These are phyloP conservation scores for Neria commutata DNA, from an alignment of 2,888 invertebrate species.

Conservation along the genomic window DNA sequence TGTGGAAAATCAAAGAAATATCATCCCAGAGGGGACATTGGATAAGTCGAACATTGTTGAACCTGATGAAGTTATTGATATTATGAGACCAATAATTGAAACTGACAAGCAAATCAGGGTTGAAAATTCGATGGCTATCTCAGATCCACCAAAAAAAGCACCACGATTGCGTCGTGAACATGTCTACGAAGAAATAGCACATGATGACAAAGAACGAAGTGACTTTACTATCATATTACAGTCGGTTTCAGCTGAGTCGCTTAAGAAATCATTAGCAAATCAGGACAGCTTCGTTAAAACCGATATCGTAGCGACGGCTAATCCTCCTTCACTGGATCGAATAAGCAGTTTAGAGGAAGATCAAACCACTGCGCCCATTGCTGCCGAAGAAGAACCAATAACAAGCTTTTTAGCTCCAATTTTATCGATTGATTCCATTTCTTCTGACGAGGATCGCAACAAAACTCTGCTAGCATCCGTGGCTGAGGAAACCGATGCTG, in stretches of 20 bases:
- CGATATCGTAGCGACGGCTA: constrained; percentile 64
- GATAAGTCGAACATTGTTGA: constrained; percentile 46
- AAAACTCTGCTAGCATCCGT: constrained; percentile 51
- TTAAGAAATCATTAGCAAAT: constrained; percentile 53
- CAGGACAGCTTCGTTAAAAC: constrained; percentile 63
- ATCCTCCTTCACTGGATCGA: constrained; percentile 52
- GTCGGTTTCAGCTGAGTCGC: constrained; percentile 49
- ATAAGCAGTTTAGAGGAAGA: constrained; percentile 62
- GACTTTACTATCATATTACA: constrained; percentile 47
- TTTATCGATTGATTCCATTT: constrained; percentile 61
- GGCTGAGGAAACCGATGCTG: constrained; percentile 55
- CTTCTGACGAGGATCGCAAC: constrained; percentile 60
- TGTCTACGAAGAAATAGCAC: constrained; percentile 69
- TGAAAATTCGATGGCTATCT: constrained; percentile 20
- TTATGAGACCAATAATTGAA: constrained; percentile 23
- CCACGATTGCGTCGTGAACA: constrained; percentile 67
- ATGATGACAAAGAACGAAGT: constrained; percentile 27
- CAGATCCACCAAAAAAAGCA: constrained; percentile 50
- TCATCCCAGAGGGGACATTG: constrained; percentile 28
- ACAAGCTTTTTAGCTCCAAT: constrained; percentile 52
- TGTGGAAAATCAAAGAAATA: neutral
- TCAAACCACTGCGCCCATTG: constrained; percentile 33
- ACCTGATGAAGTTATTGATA: constrained; percentile 60
- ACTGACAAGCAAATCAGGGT: constrained; percentile 13
- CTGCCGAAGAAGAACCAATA: constrained; percentile 28